Evolutionary conservation across 2,113 vertebrate genomes (phyloP).

Genomic region (Riparia riparia): DNA sequence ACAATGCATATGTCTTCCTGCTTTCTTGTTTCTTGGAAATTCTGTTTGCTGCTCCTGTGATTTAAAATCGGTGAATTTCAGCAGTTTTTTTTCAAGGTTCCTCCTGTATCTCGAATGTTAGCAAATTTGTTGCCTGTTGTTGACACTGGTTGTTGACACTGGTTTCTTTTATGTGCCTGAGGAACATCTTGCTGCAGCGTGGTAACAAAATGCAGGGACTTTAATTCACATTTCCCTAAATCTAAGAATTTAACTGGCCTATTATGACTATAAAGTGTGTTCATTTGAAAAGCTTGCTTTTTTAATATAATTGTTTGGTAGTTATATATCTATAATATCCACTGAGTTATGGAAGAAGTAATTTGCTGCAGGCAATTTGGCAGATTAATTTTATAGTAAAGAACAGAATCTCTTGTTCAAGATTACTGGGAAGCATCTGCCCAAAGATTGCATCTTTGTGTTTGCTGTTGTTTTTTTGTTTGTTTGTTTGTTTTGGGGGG

Average conservation of each 20-base stretch:
- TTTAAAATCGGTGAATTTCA: background rate
- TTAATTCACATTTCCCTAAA: background rate
- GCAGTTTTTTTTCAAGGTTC: background rate
- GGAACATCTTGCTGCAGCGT: background rate
- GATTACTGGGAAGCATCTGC: background rate
- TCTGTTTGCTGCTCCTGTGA: background rate
- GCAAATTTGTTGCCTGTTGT: background rate
- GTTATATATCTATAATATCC: background rate
- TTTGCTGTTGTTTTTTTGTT: background rate
- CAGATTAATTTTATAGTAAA: background rate
- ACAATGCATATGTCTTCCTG: background rate
- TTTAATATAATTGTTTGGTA: background rate
- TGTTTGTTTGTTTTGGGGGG: background rate
- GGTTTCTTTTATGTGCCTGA: background rate
- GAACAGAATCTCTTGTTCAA: background rate
- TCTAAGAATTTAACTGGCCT: background rate
- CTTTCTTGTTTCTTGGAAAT: background rate
- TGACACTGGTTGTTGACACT: background rate
- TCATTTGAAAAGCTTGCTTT: background rate
- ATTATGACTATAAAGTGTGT: background rate
- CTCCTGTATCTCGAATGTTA: background rate
- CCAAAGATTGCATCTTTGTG: background rate
- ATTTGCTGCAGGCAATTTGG: background rate
- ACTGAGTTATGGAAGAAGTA: background rate
- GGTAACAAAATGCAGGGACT: background rate